phyloP scores from a whole-genome alignment of 2,113 vertebrate species.

The Gracilinanus agilis region DNA sequence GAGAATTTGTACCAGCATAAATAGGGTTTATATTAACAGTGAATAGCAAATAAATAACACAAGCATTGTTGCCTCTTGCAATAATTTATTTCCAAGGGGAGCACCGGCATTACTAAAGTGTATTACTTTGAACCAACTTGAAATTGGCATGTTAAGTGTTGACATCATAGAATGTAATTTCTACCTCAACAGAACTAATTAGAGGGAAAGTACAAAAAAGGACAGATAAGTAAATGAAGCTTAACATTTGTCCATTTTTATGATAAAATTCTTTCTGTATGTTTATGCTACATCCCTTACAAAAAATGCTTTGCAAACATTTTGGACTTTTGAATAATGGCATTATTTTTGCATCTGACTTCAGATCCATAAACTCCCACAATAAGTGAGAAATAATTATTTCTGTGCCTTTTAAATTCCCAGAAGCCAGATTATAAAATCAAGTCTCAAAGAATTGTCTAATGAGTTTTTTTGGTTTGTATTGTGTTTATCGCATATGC shows the following conservation, averaged over 20 bases:
- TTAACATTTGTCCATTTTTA: slow-evolving; percentile 46
- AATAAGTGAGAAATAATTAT: not conserved
- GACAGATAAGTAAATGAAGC: slow-evolving; percentile 48
- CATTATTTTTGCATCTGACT: slow-evolving; percentile 23
- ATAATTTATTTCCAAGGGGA: slow-evolving; percentile 63
- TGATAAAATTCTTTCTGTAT: slow-evolving; percentile 2
- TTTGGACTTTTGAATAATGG: slow-evolving; percentile 15
- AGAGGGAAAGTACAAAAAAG: not conserved
- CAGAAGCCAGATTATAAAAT: not conserved
- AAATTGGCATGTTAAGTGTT: not conserved
- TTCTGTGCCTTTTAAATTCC: not conserved
- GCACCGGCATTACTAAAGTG: slow-evolving; percentile 39
- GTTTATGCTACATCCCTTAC: not conserved
- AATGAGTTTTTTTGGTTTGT: not conserved
- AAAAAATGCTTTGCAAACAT: not conserved
- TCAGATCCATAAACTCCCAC: not conserved
- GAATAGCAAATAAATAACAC: slow-evolving; percentile 57
- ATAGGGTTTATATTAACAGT: slow-evolving; percentile 48
- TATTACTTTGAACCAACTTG: not conserved
- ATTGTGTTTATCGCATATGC: not conserved
- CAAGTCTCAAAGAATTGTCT: slow-evolving; percentile 41
- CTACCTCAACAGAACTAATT: slow-evolving; percentile 37
- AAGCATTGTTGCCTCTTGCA: slow-evolving; percentile 32
- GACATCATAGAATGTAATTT: slow-evolving; percentile 47
- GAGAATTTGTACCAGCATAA: slow-evolving; percentile 59